Percentiles rank a stretch among this genome's conserved stretches.
phyloP scores from a whole-genome alignment of 2,888 invertebrate genomes.

The Altica lythri region DNA sequence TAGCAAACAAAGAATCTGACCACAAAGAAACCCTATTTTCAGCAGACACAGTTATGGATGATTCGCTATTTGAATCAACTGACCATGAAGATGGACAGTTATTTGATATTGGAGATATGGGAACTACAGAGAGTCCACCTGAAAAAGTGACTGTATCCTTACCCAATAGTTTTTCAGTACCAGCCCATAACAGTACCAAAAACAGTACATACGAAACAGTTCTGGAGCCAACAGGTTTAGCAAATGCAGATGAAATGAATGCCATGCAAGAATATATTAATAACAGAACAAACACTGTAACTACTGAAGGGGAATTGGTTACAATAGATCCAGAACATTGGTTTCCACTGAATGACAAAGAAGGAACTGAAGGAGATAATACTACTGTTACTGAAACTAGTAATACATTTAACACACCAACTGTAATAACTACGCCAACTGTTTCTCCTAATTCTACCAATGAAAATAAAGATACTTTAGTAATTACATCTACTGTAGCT shows the following conservation, averaged over 20 bases:
- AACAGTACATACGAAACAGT: neutral
- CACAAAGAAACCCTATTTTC: constrained; percentile 16
- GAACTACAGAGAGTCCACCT: neutral
- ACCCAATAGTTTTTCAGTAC: constrained; percentile 24
- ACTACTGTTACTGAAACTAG: too few species aligned
- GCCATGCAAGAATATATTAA: constrained; percentile 15
- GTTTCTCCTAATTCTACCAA: too few species aligned
- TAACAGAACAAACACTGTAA: neutral
- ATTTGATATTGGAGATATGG: constrained; percentile 9
- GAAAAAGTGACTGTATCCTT: constrained; percentile 18
- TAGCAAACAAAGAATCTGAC: neutral
- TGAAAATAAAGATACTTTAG: too few species aligned
- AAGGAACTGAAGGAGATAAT: neutral
- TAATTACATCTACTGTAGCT: too few species aligned
- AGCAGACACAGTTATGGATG: constrained; percentile 16
- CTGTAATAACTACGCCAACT: too few species aligned
- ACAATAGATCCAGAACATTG: constrained; percentile 5
- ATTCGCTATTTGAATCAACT: constrained; percentile 23
- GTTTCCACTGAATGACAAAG: neutral
- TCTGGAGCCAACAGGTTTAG: neutral
- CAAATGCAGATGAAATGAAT: constrained; percentile 5
- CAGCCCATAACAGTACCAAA: too few species aligned
- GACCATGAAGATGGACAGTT: constrained; percentile 21
- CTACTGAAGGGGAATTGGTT: neutral
- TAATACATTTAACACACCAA: too few species aligned